A percentile compares a stretch with the other conserved stretches of the same genome.
These are phyloP conservation scores for Oryzaephilus surinamensis DNA, from an alignment of 1,140 invertebrate genomes.

Conservation along the genomic window DNA sequence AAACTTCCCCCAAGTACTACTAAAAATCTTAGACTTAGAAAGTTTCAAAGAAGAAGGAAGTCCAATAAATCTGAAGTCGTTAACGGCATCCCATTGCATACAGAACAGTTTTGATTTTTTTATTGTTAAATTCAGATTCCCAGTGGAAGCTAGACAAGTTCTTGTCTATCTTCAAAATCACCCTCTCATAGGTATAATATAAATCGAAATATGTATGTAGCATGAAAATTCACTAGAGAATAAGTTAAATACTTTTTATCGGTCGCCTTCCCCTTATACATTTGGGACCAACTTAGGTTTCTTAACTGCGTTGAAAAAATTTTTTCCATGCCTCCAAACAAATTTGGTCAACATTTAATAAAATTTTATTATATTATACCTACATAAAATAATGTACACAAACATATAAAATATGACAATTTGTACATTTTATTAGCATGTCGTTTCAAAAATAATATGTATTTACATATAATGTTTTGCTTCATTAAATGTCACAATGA, in stretches of 20 bases:
- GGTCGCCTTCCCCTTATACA: no score
- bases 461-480: no score
- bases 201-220: constrained; percentile 6
- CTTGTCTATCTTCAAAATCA: not conserved
- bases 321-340: no score
- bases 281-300: no score
- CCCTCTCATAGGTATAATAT: not conserved
- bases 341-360: no score
- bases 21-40: constrained; percentile 12
- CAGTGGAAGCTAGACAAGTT: constrained; percentile 1
- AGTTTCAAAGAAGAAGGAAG: constrained; percentile 15
- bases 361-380: no score
- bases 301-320: no score
- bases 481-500: no score
- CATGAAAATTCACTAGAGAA: constrained; percentile 12
- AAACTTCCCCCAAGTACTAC: constrained; percentile 12
- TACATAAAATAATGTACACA: no score
- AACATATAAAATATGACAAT: no score
- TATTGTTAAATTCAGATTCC: constrained; percentile 11
- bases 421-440: no score
- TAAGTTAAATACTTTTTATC: constrained; percentile 15
- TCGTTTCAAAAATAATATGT: no score
- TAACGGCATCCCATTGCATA: constrained; percentile 17
- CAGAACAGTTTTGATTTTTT: constrained; percentile 19
- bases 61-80: constrained; percentile 21